These are phyloP conservation scores for Thecophora atra DNA, from an alignment of 2,888 invertebrate genomes.

Conservation along the genomic window DNA sequence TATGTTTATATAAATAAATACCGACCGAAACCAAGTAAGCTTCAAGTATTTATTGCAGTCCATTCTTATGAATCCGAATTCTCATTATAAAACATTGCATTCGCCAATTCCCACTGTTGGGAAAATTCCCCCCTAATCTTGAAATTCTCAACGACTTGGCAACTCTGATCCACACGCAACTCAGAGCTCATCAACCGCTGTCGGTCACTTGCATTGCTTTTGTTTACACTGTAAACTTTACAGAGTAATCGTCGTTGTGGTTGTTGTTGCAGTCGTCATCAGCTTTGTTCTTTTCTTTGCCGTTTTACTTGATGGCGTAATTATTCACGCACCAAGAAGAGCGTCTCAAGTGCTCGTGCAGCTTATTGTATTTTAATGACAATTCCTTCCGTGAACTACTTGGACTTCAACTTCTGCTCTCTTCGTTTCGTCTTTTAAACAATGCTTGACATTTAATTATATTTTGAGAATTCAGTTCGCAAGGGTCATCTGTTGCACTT, in stretches of 20 bases:
- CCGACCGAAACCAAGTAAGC: too few relatives aligned
- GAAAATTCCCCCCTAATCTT: too few relatives aligned
- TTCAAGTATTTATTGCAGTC: too few relatives aligned
- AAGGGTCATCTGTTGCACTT: neutral
- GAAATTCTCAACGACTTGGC: too few relatives aligned
- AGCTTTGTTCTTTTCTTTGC: slow-evolving; percentile 2
- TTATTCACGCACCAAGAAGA: neutral
- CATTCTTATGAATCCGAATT: too few relatives aligned
- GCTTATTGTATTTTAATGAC: neutral
- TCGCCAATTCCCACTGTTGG: too few relatives aligned
- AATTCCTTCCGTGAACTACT: neutral
- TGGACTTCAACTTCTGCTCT: neutral
- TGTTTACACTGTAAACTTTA: neutral
- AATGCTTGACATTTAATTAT: neutral
- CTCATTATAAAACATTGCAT: too few relatives aligned
- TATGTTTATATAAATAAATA: too few relatives aligned
- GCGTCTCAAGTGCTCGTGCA: neutral
- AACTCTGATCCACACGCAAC: too few relatives aligned
- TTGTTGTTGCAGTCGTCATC: neutral
- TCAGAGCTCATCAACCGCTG: neutral
- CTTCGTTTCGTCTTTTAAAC: neutral
- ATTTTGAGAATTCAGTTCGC: neutral
- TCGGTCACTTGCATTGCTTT: slow-evolving; percentile 6
- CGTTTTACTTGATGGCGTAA: neutral
- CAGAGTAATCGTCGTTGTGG: neutral